Base-by-base conservation (phyloP, 2,888 invertebrate genomes). In the Brenthis daphne region DNA sequence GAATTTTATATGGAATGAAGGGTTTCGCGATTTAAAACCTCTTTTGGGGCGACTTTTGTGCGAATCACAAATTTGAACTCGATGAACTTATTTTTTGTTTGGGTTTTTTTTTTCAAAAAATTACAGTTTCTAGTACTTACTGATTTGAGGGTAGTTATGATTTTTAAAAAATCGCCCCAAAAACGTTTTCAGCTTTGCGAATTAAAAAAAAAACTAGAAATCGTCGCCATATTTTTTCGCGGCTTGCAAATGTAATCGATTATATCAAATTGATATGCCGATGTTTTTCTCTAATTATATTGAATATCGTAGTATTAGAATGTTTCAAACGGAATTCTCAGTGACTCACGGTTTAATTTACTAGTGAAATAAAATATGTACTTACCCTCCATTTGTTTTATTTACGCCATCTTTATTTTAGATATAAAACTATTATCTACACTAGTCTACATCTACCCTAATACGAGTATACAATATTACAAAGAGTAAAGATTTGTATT, bases 261-360 rank as follows among this genome's bases (percentile, higher is more conserved):
- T 78, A 71, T 69, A 79, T 82, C 81, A 81, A 80, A 81, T 79
- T 81, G 79, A 80, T 78, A 74, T 80, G 73, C 69, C 73, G 71
- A 56, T 69, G 70, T 71, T 76, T 72, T 74, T 61, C 73, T 73
- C 74, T 74, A 61, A 63, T 65, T 55, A 69, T 58, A 65, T 70
- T 64, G 53, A 68, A 66, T 57, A 57, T 57, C 54, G 71, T 69
- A 73, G 69, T 57, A 57, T 68, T 68, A 69, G 70, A 56, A 70
- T 68, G 68, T 70, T 70, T 69, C 70, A 65, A 64, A 64, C 53
- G 33, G 68, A 69, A 67, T 71, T 71, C 73, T 68, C 73, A 71
- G 64, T 71, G 68, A 68, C 66, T 71, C 70, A 72, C 70, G 68
- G 66, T 65, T 68, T 73, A 69, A 73, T 73, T 72, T 70, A 73